Evolutionary conservation across 2,113 vertebrate genomes (phyloP), one percentile per base, ranked within the genome.

Genomic region (Glaucomys volans): DNA sequence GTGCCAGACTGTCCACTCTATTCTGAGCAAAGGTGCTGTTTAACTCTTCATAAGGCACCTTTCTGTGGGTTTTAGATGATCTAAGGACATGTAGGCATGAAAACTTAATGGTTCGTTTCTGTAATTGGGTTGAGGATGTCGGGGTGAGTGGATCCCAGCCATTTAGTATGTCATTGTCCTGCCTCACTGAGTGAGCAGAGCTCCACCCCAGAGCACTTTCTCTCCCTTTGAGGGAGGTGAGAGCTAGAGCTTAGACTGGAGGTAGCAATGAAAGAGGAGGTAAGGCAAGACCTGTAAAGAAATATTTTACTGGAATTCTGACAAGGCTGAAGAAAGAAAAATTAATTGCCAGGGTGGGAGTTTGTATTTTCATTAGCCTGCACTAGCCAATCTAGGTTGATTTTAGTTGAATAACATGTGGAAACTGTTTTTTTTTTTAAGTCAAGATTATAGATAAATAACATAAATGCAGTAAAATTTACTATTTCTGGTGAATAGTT

Each of bases 341-440:
- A 71, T 30, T 35, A 95, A 44, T 16, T 47, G 44, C 44, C 44
- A 47, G 44, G 44, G 44, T 47, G 4, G 20, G 54, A 50, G 22
- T 17, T 67, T 82, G 40, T 62, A 24, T 44, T 86, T 92, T 77
- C 47, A 54, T 87, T 87, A 52, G 42, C 28, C 47, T 89, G 22
- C 44, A 26, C 16, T 90, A 83, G 37, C 35, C 42, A 81, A 54
- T 75, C n/a, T 92, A 24, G 17, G 26, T 85, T 40, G 26, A 93
- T 93, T 88, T 93, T 93, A 71, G 66, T 37, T 80, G 37, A 85
- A 8, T 71, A 85, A 79, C 13, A 95, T 54, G 44, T 17, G 76
- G 42, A 90, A 87, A 59, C 28, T 75, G 6, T 59, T 50, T 69
- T 50, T 79, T 79, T 77, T 95, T 92, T 35, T n/a, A 94, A 59